phyloP scores from a whole-genome alignment of 2,888 invertebrate genomes.

The Scaptomyza parva region DNA sequence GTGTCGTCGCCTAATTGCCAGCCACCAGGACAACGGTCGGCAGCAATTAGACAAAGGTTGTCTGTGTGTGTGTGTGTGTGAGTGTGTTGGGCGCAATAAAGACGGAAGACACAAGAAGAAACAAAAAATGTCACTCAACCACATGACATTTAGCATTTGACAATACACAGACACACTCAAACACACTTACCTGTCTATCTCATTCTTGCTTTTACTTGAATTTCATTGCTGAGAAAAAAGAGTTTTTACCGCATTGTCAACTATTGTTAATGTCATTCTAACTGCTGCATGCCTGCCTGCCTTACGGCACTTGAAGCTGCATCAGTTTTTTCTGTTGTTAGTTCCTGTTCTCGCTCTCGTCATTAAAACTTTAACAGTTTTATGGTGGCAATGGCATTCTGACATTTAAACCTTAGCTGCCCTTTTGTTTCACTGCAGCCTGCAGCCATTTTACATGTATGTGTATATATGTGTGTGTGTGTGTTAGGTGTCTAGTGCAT shows the following conservation, averaged over 20 bases:
- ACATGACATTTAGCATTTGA: slow-evolving; percentile 64
- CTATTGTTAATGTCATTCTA: slow-evolving; percentile 75
- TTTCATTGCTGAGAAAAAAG: slow-evolving; percentile 71
- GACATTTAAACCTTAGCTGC: slow-evolving; percentile 62
- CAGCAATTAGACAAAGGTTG: slow-evolving; percentile 58
- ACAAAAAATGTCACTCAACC: slow-evolving; percentile 56
- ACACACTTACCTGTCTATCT: slow-evolving; percentile 11
- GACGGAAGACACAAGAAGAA: slow-evolving; percentile 16
- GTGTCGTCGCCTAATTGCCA: slow-evolving; percentile 74
- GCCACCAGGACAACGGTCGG: slow-evolving; percentile 43
- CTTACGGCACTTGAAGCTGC: slow-evolving; percentile 21
- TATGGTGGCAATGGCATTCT: slow-evolving; percentile 61
- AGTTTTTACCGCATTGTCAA: slow-evolving; percentile 75
- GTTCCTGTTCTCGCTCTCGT: slow-evolving; percentile 37
- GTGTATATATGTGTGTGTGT: neutral
- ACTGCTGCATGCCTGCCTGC: slow-evolving; percentile 46
- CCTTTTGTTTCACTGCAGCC: slow-evolving; percentile 21
- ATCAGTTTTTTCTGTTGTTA: slow-evolving; percentile 8
- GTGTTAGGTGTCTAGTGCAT: slow-evolving; percentile 41
- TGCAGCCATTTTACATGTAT: slow-evolving; percentile 1
- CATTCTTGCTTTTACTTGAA: slow-evolving; percentile 40
- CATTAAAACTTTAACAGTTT: slow-evolving; percentile 77
- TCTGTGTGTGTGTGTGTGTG: slow-evolving; percentile 11
- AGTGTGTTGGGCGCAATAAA: slow-evolving; percentile 28
- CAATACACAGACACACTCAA: slow-evolving; percentile 30